A percentile compares a stretch with the other conserved stretches of the same genome.
phyloP scores from a whole-genome alignment of 1,140 invertebrate genomes.

The Drosophila mojavensis region DNA sequence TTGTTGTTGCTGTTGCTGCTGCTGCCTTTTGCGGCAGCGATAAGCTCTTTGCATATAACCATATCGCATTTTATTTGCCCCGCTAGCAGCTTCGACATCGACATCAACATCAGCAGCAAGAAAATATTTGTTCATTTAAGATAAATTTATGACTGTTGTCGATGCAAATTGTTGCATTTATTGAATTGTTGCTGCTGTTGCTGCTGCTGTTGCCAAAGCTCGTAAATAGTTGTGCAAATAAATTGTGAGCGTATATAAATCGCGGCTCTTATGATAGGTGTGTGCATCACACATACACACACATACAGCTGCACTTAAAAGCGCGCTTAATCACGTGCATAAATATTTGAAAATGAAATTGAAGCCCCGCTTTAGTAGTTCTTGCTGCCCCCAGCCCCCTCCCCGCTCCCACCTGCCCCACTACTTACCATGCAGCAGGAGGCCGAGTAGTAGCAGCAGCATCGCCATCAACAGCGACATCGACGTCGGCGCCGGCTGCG shows the following conservation, averaged over 20 bases:
- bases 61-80: slow-evolving; percentile 71
- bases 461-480: neutral
- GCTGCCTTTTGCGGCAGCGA: slow-evolving; percentile 69
- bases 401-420: neutral
- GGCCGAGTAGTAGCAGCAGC: slow-evolving; percentile 46
- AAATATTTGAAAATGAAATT: slow-evolving; percentile 53
- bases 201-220: slow-evolving; percentile 39
- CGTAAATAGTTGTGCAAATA: slow-evolving; percentile 78
- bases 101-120: slow-evolving; percentile 52
- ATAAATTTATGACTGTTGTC: slow-evolving; percentile 80
- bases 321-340: slow-evolving; percentile 66
- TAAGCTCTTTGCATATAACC: slow-evolving; percentile 74
- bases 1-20: slow-evolving; percentile 34
- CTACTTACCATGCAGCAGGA: slow-evolving; percentile 62
- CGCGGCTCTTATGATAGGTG: slow-evolving; percentile 55
- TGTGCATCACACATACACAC: slow-evolving; percentile 28
- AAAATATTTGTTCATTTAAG: slow-evolving; percentile 82
- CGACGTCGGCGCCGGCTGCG: slow-evolving; percentile 1
- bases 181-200: slow-evolving; percentile 64
- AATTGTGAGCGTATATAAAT: slow-evolving; percentile 71
- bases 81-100: slow-evolving; percentile 21
- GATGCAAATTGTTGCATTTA: slow-evolving; percentile 79
- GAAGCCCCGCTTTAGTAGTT: neutral
- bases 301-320: slow-evolving; percentile 4
- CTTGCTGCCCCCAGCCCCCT: neutral